Conservation (phyloP, 2,888 invertebrate genomes). For the Hypselothyrea guttata region DNA sequence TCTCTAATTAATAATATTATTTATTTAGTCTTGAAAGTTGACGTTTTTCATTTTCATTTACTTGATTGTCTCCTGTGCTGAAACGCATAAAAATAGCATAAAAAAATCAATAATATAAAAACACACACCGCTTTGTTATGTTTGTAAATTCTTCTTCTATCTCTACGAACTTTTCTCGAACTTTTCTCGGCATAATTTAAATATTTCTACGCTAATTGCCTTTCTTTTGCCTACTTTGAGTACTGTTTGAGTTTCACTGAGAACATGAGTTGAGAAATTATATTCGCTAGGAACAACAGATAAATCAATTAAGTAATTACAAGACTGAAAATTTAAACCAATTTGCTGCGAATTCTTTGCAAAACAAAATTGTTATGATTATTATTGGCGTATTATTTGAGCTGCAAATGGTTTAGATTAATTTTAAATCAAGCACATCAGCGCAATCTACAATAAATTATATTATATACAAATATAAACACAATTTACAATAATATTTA, state of each 20-base stretch:
- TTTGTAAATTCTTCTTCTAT: slow-evolving; percentile 32
- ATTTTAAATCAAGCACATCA: no score
- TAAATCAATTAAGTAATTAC: neutral
- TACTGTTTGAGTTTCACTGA: slow-evolving; percentile 10
- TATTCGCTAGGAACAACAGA: neutral
- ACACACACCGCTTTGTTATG: slow-evolving; percentile 47
- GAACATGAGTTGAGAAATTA: slow-evolving; percentile 1
- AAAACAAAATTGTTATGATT: no score
- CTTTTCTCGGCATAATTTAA: slow-evolving; percentile 23
- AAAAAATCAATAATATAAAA: slow-evolving; percentile 3
- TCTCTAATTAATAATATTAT: slow-evolving; percentile 47
- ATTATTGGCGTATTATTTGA: no score
- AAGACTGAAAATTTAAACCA: neutral
- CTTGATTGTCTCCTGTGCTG: slow-evolving; percentile 40
- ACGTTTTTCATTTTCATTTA: slow-evolving; percentile 42
- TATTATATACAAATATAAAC: no score
- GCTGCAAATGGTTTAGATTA: slow-evolving; percentile 5
- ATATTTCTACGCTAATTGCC: slow-evolving; percentile 26
- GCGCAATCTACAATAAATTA: neutral
- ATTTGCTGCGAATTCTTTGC: slow-evolving; percentile 8
- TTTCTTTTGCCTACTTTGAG: slow-evolving; percentile 18
- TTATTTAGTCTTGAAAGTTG: slow-evolving; percentile 59
- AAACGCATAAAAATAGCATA: slow-evolving; percentile 10
- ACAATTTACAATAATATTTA: neutral
- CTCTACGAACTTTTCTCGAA: slow-evolving; percentile 11